Evolutionary conservation across 2,888 invertebrate genomes (phyloP), one percentile per base, ranked within the genome.

Genomic region (Ceriagrion tenellum): DNA sequence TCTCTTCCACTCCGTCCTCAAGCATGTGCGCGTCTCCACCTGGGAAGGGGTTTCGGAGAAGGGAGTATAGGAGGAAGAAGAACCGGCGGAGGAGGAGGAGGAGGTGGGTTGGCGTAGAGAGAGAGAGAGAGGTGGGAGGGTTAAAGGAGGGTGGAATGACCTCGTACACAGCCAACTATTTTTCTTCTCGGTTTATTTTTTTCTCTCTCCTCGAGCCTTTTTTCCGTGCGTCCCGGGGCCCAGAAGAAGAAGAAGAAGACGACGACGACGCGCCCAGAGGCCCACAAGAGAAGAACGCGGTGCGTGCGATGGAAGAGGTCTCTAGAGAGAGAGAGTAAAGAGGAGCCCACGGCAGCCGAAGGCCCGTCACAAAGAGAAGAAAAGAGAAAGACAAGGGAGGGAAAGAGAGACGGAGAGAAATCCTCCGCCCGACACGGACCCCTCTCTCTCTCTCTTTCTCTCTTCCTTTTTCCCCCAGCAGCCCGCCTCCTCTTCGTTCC

Each of bases 61-160:
- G 81, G 35, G 26, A 13, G n/a, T 0, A 4, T 8, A n/a, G 10
- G 59, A 59, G 69, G 69, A 0, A 23, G 26, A n/a, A 6, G 81
- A 30, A 1, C 1, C 1, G 69, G 18, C 2, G 69, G 18, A 30
- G 35, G 35, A 20, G n/a, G n/a, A 0, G 12, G 12, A n/a, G n/a
- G 59, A 59, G 69, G 81, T 16, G n/a, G 81, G 81, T 35, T 81
- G 35, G 30, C 23, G 81, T 18, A 81, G 81, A 81, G 16, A 35
- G 74, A 10, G 30, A 30, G 26, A 26, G 69, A 4, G 69, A 69
- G n/a, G 47, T 18, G n/a, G 55, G 55, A n/a, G 55, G n/a, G n/a
- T 10, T 23, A 18, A 23, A 59, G 56, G 23, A 74, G 93, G 63
- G 93, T 93, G 93, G 81, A 93, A 93, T 93, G 93, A 93, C 93